Evolutionary conservation across 1,140 invertebrate genomes (phyloP), one percentile per base, ranked within the genome.

Genomic region (Achatina immaculata): DNA sequence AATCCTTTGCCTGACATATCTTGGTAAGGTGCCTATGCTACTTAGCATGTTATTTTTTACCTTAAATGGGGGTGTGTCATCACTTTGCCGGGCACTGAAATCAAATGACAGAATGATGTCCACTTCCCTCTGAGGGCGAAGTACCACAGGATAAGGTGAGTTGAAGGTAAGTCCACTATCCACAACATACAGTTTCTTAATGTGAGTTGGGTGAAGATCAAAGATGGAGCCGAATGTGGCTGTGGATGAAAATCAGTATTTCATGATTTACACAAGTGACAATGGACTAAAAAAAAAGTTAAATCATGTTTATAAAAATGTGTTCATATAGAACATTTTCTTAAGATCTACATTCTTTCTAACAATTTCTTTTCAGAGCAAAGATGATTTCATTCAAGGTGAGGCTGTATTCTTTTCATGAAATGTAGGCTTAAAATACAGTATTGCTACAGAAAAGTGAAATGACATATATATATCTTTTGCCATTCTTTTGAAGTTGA

Each of bases 121-220:
- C 0, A 93, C 92, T n/a, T 86, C 88, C 81, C 92, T 85, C 81
- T 92, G 92, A 14, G 92, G 91, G 36, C 92, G 83, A 40, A 92
- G 84, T 24, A 93, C 71, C 19, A 91, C 87, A 21, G 92, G 92
- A 85, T 89, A 92, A 0, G 92, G 92, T 9, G 91, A 90, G 84
- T 93, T 93, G 84, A 93, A 92, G 24, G 91, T 92, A 45, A 93
- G 83, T 24, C 92, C 92, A 48, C 91, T 90, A 82, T 93, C 92
- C 0, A 92, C 92, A 7, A 93, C 87, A 80, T 91, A 92, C 40
- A 92, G 82, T 75, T 90, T 91, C 83, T 92, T 92, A 28, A 89
- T 87, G 36, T 88, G 83, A 36, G 91, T 91, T 24, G 92, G 89
- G 73, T 90, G 86, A 81, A 89, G 85, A 80, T 92, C 90, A 83